phyloP scores from a whole-genome alignment of 23 tunicate genomes.

The Halocynthia roretzi region DNA sequence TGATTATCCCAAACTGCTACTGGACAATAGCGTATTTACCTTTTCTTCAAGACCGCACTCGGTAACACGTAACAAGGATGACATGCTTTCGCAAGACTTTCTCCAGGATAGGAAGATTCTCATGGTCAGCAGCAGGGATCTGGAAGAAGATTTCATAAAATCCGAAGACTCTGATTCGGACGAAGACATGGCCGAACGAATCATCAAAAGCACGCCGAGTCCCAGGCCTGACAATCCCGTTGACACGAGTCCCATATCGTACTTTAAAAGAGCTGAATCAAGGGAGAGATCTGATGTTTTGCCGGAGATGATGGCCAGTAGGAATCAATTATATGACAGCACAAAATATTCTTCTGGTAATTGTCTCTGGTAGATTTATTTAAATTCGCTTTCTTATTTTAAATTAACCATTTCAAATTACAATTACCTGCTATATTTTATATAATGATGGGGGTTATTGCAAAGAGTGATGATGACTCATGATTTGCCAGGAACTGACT shows the following conservation, averaged over 20 bases:
- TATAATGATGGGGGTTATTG: no score
- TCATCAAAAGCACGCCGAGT: conserved; percentile 42
- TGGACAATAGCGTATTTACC: background rate
- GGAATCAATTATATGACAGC: no score
- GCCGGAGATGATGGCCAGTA: background rate
- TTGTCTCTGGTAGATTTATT: no score
- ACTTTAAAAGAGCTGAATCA: background rate
- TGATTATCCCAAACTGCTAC: background rate
- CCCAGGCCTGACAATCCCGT: conserved; percentile 5
- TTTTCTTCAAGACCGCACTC: conserved; percentile 20
- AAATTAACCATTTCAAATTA: no score
- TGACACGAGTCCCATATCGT: conserved; percentile 5
- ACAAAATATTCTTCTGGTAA: no score
- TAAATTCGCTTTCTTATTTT: no score
- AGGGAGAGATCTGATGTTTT: conserved; percentile 6
- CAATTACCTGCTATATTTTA: no score
- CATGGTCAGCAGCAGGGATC: background rate
- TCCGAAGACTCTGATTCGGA: conserved; percentile 16
- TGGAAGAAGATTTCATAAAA: background rate
- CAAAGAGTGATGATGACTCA: no score
- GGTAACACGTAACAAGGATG: background rate
- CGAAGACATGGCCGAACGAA: conserved; percentile 27
- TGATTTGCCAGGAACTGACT: no score
- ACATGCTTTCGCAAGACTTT: conserved; percentile 1
- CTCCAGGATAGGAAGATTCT: background rate